These are phyloP conservation scores for Nematopogon swammerdamellus DNA, from an alignment of 2,888 invertebrate species.

Conservation along the genomic window DNA sequence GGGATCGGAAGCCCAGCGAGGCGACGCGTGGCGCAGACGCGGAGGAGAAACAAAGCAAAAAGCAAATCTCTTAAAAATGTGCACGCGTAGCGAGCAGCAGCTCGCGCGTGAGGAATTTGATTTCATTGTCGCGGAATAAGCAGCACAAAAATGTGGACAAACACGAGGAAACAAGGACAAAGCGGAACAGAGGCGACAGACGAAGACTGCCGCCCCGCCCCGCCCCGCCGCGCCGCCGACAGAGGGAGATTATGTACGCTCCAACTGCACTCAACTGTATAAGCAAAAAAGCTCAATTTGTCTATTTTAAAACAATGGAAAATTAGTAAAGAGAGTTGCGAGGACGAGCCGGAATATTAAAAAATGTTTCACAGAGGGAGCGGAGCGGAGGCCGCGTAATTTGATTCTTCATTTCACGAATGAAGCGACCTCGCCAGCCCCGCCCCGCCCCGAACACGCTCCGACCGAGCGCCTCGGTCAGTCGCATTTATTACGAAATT, in stretches of 20 bases:
- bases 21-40: too few relatives aligned
- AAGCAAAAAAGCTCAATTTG: slow-evolving; percentile 49
- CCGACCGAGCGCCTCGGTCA: not conserved
- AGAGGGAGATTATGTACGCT: slow-evolving; percentile 52
- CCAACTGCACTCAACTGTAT: slow-evolving; percentile 49
- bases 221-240: slow-evolving; percentile 19
- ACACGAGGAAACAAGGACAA: slow-evolving; percentile 23
- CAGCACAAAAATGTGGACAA: not conserved
- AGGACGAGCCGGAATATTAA: slow-evolving; percentile 49
- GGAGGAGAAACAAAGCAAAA: slow-evolving; percentile 13
- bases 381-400: slow-evolving; percentile 36
- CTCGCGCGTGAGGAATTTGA: slow-evolving; percentile 32
- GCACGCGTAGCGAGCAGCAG: slow-evolving; percentile 39
- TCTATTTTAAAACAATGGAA: slow-evolving; percentile 41
- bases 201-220: not conserved
- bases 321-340: slow-evolving; percentile 41
- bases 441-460: too few relatives aligned
- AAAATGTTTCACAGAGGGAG: slow-evolving; percentile 20
- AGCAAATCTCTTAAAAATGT: slow-evolving; percentile 35
- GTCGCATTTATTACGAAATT: not conserved
- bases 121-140: slow-evolving; percentile 9
- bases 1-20: too few relatives aligned
- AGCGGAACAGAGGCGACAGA: slow-evolving; percentile 24
- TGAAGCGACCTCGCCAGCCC: not conserved
- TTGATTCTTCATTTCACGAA: slow-evolving; percentile 31